Base-by-base conservation (phyloP, 2,888 invertebrate species). In the Laothoe populi region DNA sequence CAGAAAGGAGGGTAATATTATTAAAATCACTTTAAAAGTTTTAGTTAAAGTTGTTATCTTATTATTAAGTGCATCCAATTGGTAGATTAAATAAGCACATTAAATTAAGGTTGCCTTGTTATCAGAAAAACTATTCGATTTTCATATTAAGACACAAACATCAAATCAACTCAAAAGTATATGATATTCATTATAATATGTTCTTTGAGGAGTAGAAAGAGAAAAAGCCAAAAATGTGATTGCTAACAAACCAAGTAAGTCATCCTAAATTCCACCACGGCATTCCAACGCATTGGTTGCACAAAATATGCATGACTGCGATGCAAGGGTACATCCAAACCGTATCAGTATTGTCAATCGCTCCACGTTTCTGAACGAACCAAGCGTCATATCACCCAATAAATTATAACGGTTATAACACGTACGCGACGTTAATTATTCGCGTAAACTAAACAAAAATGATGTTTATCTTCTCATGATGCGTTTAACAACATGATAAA, bases 401-500 rank as follows among this genome's bases (percentile, higher is more conserved):
- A 53, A 53, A 53, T 48, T 24, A 48, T 35, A 53, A 31, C 53
- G 53, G 53, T 35, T 19, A 35, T 53, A 53, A 35, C 53, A 53
- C 53, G 53, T 53, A 53, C 35, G 35, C 31, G 31, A 53, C 61
- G 53, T 79, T 71, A 74, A 78, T 78, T 78, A 81, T 81, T 80
- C 79, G 82, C 82, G 80, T 70, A 73, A 79, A 73, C 72, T 66
- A 70, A 72, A 64, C 71, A 73, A 70, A 53, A 73, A 60, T 65
- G 77, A 79, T 79, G 64, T 53, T 74, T 76, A 82, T 81, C 80
- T 64, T 31, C 57, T 64, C 61, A 68, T 67, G 70, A 73, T 69
- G 70, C 70, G 72, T 73, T 70, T 70, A 66, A 73, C 64, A 57
- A 49, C 57, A 78, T 81, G 81, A 83, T 81, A 70, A 78, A 83